Percentiles rank a stretch among this genome's conserved stretches.
Evolutionary conservation across 2,888 invertebrate species (phyloP).

Genomic region (Drosophila mimetica): DNA sequence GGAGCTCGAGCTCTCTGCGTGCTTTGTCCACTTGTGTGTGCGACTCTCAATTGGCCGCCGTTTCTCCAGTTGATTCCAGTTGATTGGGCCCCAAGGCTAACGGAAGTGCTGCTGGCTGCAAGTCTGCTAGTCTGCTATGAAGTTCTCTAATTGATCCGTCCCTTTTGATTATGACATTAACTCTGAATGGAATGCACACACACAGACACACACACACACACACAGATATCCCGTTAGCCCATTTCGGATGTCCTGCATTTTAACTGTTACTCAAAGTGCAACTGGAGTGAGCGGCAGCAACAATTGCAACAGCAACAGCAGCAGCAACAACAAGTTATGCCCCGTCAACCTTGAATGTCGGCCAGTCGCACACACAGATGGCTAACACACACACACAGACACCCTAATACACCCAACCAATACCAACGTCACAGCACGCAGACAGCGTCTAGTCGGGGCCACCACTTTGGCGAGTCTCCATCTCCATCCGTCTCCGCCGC

Average conservation of each 20-base stretch:
- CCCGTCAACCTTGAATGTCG: conserved; percentile 76
- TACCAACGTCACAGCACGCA: conserved; percentile 4
- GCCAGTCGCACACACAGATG: conserved; percentile 58
- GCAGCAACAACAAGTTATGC: conserved; percentile 56
- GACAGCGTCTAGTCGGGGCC: conserved; percentile 44
- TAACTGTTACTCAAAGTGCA: conserved; percentile 8
- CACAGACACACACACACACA: too few species aligned
- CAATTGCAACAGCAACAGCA: conserved; percentile 23
- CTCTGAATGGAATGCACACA: conserved; percentile 51
- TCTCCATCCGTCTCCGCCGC: background rate
- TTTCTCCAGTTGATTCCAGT: conserved; percentile 34
- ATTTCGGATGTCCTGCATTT: conserved; percentile 13
- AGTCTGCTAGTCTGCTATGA: conserved; percentile 1
- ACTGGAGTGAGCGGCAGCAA: conserved; percentile 26
- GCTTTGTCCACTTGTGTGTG: conserved; percentile 11
- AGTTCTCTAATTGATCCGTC: conserved; percentile 41
- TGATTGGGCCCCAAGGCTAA: conserved; percentile 81
- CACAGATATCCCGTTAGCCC: too few species aligned
- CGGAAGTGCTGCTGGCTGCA: conserved; percentile 65
- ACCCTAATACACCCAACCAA: conserved; percentile 1
- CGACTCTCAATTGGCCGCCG: conserved; percentile 56
- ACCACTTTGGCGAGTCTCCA: conserved; percentile 48
- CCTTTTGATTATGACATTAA: conserved; percentile 66
- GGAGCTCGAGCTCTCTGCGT: conserved; percentile 8
- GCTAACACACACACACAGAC: conserved; percentile 11